Base-by-base conservation (phyloP, 2,888 invertebrate genomes). In the Calliphora vomitoria region DNA sequence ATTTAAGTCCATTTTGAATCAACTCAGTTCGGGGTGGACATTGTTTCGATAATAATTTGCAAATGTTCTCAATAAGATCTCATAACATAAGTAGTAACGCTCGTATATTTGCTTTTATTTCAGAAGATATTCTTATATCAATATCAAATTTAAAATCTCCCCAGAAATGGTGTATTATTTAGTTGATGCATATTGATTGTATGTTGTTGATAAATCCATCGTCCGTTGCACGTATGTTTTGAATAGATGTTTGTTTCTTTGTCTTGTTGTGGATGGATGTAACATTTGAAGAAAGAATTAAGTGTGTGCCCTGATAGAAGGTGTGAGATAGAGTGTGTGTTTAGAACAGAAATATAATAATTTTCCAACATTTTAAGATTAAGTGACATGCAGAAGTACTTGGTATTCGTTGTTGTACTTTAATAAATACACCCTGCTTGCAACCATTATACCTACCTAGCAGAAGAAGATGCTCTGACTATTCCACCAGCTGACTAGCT, bases 301-400 rank as follows among this genome's bases (percentile, higher is more conserved):
- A 20, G 35, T 35, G 35, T 35, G 18, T 31, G 47, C 13, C n/a
- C 55, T 18, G 11, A 47, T 20, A 13, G 18, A n/a, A 50, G 38
- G 18, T 47, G 60, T 44, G 50, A 47, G n/a, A n/a, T n/a, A n/a
- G 25, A 25, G 47, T 58, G 35, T 47, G 50, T 55, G n/a, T 31
- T 68, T 68, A 31, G 8, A 66, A 55, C 18, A 25, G 50, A 58
- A 47, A 71, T 13, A 72, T 58, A 58, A 79, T 79, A 75, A 71
- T 80, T 80, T 80, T 50, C 58, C 31, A 87, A 76, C 76, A 74
- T 83, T 71, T 66, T 38, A 76, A 76, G 76, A 78, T 83, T 83
- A 83, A 83, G 78, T 71, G 78, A 83, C 78, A 86, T 53, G 60
- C 69, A 75, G 75, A 75, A 80, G 74, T 80, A 60, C 47, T 20